A percentile compares a stretch with the other conserved stretches of the same genome.
phyloP scores from a whole-genome alignment of 2,113 vertebrate species.

The Nesoenas mayeri region DNA sequence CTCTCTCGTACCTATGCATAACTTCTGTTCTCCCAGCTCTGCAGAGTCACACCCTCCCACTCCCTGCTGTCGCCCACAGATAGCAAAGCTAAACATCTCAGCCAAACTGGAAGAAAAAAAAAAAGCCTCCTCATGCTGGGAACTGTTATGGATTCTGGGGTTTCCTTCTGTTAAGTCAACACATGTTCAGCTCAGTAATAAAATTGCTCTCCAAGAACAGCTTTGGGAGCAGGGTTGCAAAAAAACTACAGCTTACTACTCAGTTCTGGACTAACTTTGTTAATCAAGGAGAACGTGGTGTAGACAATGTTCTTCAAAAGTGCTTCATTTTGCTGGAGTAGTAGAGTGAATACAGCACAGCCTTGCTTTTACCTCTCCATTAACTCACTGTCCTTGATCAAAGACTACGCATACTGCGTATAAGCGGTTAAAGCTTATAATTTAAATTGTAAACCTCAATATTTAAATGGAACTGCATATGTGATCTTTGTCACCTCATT shows the following conservation, averaged over 20 bases:
- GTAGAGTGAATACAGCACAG: neutral
- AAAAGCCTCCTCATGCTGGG: neutral
- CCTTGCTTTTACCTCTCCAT: neutral
- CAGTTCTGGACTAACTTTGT: neutral
- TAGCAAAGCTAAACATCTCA: neutral
- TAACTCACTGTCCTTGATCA: conserved; percentile 71
- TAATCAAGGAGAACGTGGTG: neutral
- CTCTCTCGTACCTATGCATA: conserved; percentile 3
- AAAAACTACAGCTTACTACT: neutral
- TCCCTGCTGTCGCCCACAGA: neutral
- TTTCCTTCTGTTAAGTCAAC: neutral
- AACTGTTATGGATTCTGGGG: fast-evolving
- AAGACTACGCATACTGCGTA: conserved; percentile 36
- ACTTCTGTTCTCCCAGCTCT: neutral
- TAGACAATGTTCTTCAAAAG: fast-evolving
- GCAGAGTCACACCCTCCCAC: neutral
- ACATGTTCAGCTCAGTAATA: neutral
- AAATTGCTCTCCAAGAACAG: neutral
- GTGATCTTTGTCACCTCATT: conserved; percentile 86
- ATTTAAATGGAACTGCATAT: conserved; percentile 73
- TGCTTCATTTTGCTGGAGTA: neutral
- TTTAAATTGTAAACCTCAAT: conserved; percentile 75
- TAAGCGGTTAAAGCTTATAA: conserved; percentile 59
- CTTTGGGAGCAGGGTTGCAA: neutral
- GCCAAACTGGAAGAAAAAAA: neutral